Evolutionary conservation across 2,888 invertebrate species (phyloP), one percentile per base, ranked within the genome.

Genomic region (Watsonalla binaria): DNA sequence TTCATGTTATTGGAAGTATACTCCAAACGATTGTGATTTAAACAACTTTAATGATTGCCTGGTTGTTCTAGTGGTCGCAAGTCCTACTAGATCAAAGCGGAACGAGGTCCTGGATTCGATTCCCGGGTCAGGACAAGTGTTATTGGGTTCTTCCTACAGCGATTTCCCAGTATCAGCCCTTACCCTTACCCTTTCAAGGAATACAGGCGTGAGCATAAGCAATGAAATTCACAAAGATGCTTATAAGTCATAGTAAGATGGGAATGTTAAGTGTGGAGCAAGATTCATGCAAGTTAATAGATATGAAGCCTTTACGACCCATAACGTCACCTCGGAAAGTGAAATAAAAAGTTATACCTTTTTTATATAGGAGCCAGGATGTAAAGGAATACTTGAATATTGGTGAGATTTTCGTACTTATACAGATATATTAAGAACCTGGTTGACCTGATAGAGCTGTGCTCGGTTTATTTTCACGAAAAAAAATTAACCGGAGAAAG

Each of bases 291-390:
- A 76, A 76, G 72, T 82, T 79, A 80, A 82, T 80, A 82, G 78
- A 80, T 80, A 80, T 78, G 75, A 76, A 78, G 72, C 73, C 79
- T 82, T 82, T 81, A 82, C 76, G 81, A 71, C 62, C 72, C 72
- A 81, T 80, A 79, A 81, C 74, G 74, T 78, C 75, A 78, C 76
- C 75, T 78, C 66, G 65, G 68, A 70, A 77, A 81, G 75, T 76
- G 75, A 74, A 81, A 82, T 80, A 80, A 81, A 81, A 80, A 65
- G 71, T 72, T 72, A 77, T 75, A 74, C 70, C 67, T 68, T 76
- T 77, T 76, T 77, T 78, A 79, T 76, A 64, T 68, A 68, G 62
- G 24, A 4, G 7, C 37, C 63, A 67, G 64, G 60, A 58, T 66
- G 68, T 70, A 68, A 66, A 65, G 61, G 66, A 66, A 66, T 64